A percentile compares a stretch with the other conserved stretches of the same genome.
Conservation (phyloP, 2,113 vertebrate genomes). For the Poeciliopsis retropinna region DNA sequence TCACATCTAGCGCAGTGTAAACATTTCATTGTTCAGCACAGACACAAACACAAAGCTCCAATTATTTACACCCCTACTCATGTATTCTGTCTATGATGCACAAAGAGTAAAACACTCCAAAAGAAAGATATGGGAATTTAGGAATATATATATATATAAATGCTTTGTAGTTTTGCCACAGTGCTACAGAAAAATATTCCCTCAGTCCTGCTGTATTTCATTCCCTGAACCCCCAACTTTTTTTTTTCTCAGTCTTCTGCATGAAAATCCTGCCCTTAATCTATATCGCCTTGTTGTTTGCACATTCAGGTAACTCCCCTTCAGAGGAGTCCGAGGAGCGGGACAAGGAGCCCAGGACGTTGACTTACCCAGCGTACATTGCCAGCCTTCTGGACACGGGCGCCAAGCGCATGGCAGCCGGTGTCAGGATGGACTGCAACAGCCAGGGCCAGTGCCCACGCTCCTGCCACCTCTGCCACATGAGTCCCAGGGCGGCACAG, state of each 20-base stretch:
- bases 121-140: conserved; percentile 30
- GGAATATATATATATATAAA: conserved; percentile 27
- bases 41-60: conserved; percentile 26
- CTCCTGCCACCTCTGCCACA: conserved; percentile 93
- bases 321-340: conserved; percentile 96
- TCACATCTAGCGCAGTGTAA: conserved; percentile 11
- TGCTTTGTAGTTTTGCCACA: conserved; percentile 39
- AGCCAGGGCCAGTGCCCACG: conserved; percentile 92
- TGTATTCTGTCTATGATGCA: conserved; percentile 43
- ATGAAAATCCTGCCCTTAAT: neutral
- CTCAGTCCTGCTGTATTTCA: conserved; percentile 5
- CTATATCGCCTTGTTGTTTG: neutral
- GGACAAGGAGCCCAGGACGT: conserved; percentile 90
- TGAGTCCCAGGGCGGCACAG: conserved; percentile 77
- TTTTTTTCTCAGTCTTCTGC: neutral
- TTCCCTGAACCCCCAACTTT: neutral
- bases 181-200: conserved; percentile 6
- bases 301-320: conserved; percentile 90
- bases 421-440: conserved; percentile 94
- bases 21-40: conserved; percentile 22
- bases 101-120: conserved; percentile 29
- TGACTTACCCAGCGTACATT: conserved; percentile 95
- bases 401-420: conserved; percentile 89
- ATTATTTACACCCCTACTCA: conserved; percentile 44
- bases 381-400: conserved; percentile 93